Evolutionary conservation across 2,113 vertebrate genomes (phyloP), one percentile per base, ranked within the genome.

Genomic region (Salminus brasiliensis): DNA sequence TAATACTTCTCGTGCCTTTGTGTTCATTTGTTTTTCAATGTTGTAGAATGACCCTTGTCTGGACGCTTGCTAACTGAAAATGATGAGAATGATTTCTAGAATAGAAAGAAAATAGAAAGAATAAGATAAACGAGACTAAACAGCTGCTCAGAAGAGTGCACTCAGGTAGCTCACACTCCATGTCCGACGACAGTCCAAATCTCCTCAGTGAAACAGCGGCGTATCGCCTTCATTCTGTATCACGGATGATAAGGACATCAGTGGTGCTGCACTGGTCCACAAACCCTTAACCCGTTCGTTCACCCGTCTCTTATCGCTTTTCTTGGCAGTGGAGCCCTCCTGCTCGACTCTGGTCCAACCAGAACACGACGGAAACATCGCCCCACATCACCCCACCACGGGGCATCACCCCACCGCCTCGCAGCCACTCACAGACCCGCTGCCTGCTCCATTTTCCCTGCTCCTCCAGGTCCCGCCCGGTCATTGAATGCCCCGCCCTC

Each of bases 331-430:
- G 41, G 32, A 49, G 57, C 43, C 57, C 69, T 72, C 32, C 39
- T 41, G 34, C 59, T 30, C 13, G 49, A 34, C 49, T 21, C 23
- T 43, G 69, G 6, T 72, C 78, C 78, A 79, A 79, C 78, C 78
- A 73, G 57, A 79, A 18, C 25, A 34, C 78, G 52, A 8, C 11
- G 63, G 59, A 25, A 52, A 59, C 25, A 27, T 79, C 78, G 72
- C 69, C 69, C 69, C 78, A 79, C 78, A 53, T 65, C 52, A 49
- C 49, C 32, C 69, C 62, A 66, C 62, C 34, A 18, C 18, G 3
- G 32, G 3, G 59, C 69, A 79, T 79, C 77, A 72, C 68, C 59
- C 77, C 77, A 79, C 77, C 25, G 8, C 57, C 52, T 30, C n/a
- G 2, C 47, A 79, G 69, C 78, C 69, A 66, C 52, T 73, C 59